phyloP scores from a whole-genome alignment of 1,140 invertebrate species.

The Panulirus ornatus region DNA sequence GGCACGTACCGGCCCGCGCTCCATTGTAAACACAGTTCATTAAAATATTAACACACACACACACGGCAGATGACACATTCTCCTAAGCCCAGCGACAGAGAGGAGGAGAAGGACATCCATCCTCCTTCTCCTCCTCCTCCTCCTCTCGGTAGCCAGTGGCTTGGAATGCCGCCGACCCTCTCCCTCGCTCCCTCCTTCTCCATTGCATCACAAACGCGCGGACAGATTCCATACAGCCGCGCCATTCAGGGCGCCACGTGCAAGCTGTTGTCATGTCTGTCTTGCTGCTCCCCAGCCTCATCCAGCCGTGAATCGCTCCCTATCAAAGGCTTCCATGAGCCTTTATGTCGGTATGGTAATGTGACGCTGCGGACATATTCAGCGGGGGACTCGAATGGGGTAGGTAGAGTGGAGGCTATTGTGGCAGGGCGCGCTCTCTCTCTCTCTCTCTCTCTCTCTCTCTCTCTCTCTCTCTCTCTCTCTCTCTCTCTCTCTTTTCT shows the following conservation, averaged over 20 bases:
- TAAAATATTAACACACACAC: no score
- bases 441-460: background rate
- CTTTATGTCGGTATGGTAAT: background rate
- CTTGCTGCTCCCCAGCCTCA: no score
- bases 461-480: background rate
- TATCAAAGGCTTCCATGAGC: background rate
- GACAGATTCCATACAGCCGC: background rate
- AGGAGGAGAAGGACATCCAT: no score
- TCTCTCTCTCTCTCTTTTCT: background rate
- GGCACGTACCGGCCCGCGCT: no score
- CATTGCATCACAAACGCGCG: background rate
- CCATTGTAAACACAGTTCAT: no score
- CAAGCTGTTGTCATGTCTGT: background rate
- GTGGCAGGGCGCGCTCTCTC: background rate
- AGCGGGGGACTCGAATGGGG: no score
- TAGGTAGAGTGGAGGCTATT: background rate
- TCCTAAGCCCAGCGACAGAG: background rate
- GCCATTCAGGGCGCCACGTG: background rate
- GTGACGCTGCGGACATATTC: background rate
- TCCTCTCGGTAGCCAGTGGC: background rate
- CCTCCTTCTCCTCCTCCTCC: no score
- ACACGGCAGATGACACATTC: no score
- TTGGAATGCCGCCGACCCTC: background rate
- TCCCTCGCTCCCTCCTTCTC: no score
- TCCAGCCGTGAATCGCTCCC: background rate